A percentile compares a stretch with the other conserved stretches of the same genome.
These are phyloP conservation scores for Gymnocheta viridis DNA, from an alignment of 2,888 invertebrate species.

Conservation along the genomic window DNA sequence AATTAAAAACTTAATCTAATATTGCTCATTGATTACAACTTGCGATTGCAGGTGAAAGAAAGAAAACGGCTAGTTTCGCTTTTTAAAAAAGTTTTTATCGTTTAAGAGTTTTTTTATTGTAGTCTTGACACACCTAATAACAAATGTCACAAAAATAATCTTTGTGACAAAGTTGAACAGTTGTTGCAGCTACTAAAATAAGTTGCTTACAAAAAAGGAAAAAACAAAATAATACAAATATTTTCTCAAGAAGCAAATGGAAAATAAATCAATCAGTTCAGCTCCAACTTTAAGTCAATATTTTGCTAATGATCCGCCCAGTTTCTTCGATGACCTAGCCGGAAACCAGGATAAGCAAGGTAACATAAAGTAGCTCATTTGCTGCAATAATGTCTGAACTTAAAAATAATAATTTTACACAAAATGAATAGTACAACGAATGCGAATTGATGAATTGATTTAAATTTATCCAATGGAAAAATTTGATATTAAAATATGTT, in stretches of 20 bases:
- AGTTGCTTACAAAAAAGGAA: slow-evolving; percentile 1
- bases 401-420: no score
- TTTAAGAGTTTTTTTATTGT: background rate
- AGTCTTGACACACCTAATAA: background rate
- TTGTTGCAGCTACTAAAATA: background rate
- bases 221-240: no score
- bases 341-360: slow-evolving; percentile 47
- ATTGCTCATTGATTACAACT: no score
- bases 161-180: background rate
- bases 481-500: no score
- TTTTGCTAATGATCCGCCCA: slow-evolving; percentile 82
- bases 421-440: no score
- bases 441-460: no score
- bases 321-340: slow-evolving; percentile 81
- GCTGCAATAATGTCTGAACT: no score
- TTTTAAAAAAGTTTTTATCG: background rate
- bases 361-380: background rate
- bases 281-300: slow-evolving; percentile 79
- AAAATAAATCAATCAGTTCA: slow-evolving; percentile 48
- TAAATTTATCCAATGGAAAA: no score
- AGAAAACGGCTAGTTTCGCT: background rate
- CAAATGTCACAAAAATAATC: background rate
- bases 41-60: no score
- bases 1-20: no score
- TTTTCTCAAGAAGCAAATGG: no score